These are phyloP conservation scores for Acronicta aceris DNA, from an alignment of 2,888 invertebrate genomes.

Conservation along the genomic window DNA sequence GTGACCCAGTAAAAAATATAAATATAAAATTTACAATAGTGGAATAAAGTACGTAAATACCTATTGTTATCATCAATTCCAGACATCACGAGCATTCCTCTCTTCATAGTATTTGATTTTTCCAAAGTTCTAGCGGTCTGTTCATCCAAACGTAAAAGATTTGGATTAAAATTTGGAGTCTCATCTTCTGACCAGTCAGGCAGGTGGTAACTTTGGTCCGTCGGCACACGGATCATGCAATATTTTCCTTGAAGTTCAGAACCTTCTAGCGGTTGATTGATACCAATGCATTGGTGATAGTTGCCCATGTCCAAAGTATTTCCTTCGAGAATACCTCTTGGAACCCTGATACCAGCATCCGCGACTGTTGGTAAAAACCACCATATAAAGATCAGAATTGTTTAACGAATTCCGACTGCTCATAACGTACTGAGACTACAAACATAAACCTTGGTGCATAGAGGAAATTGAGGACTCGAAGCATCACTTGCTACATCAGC, in stretches of 20 bases:
- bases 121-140: conserved; percentile 25
- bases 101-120: conserved; percentile 15
- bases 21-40: no score
- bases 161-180: conserved; percentile 36
- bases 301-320: conserved; percentile 65
- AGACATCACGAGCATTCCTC: conserved; percentile 24
- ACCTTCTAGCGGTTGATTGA: conserved; percentile 46
- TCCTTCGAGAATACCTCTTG: conserved; percentile 60
- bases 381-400: background rate
- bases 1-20: background rate
- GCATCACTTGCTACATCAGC: no score
- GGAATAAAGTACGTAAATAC: conserved; percentile 11
- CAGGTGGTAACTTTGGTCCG: conserved; percentile 51
- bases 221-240: conserved; percentile 65
- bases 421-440: no score
- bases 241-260: conserved; percentile 67
- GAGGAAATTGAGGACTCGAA: no score
- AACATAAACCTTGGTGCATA: no score
- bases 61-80: conserved; percentile 40
- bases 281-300: conserved; percentile 67
- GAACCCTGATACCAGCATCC: conserved; percentile 66
- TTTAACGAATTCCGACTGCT: no score
- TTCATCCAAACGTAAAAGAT: conserved; percentile 37
- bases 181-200: conserved; percentile 24
- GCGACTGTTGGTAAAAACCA: conserved; percentile 52